These are phyloP conservation scores for Eulithis prunata DNA, from an alignment of 2,888 invertebrate species.

Conservation along the genomic window DNA sequence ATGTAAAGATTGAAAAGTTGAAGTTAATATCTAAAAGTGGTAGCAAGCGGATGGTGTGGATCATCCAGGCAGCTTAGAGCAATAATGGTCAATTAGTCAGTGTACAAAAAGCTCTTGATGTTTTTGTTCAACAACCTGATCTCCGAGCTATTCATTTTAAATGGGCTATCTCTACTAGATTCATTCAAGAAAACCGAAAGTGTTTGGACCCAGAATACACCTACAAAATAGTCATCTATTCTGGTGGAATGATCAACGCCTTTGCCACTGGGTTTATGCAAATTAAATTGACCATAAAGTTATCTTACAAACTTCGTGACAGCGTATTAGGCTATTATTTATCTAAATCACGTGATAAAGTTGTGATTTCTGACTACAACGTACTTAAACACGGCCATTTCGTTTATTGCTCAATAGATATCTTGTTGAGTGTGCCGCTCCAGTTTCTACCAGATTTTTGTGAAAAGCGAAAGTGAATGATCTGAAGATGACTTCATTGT, in stretches of 20 bases:
- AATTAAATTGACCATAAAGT: constrained; percentile 32
- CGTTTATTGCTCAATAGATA: constrained; percentile 27
- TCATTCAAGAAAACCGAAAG: neutral
- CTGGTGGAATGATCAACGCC: constrained; percentile 5
- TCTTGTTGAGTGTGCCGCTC: constrained; percentile 18
- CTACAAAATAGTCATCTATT: neutral
- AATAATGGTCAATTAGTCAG: no score
- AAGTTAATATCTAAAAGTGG: no score
- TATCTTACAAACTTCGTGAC: constrained; percentile 20
- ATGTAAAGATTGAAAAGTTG: no score
- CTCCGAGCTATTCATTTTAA: no score
- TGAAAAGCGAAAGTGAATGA: constrained; percentile 36
- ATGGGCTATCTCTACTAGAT: no score
- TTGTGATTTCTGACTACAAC: constrained; percentile 17
- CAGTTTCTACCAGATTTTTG: constrained; percentile 25
- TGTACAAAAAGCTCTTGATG: no score
- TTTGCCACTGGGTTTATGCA: constrained; percentile 22
- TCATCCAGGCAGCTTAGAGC: no score
- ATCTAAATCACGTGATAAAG: constrained; percentile 28
- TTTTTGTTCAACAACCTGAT: no score
- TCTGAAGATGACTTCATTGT: constrained; percentile 17
- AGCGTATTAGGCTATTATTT: constrained; percentile 22
- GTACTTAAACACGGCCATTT: constrained; percentile 25
- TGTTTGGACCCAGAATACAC: neutral
- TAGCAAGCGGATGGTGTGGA: no score